phyloP scores from a whole-genome alignment of 2,113 vertebrate species.

The Paramisgurnus dabryanus region DNA sequence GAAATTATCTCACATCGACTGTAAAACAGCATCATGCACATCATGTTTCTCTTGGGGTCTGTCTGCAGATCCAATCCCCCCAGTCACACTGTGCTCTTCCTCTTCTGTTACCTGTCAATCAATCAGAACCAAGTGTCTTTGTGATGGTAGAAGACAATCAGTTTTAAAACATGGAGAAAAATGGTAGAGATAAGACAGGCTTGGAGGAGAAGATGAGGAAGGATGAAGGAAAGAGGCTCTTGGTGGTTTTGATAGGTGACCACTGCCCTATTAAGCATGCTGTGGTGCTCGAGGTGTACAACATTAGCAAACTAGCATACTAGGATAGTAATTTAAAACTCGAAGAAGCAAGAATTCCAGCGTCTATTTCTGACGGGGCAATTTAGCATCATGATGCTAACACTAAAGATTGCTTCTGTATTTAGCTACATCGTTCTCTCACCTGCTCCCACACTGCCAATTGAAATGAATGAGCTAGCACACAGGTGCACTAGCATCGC shows the following conservation, averaged over 20 bases:
- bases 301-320: neutral
- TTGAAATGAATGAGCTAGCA: slow-evolving; percentile 11
- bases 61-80: slow-evolving; percentile 51
- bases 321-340: too few relatives aligned
- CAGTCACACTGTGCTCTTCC: slow-evolving; percentile 80
- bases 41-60: slow-evolving; percentile 61
- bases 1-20: slow-evolving; percentile 68
- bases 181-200: slow-evolving; percentile 67
- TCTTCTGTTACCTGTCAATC: slow-evolving; percentile 82
- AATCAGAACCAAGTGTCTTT: slow-evolving; percentile 86
- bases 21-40: slow-evolving; percentile 72
- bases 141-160: slow-evolving; percentile 86
- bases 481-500: neutral
- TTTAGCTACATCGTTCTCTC: neutral
- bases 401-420: neutral
- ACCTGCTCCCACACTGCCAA: slow-evolving; percentile 2
- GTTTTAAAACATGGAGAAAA: slow-evolving; percentile 78
- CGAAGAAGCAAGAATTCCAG: too few relatives aligned
- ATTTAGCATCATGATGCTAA: neutral
- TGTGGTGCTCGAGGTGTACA: slow-evolving; percentile 22
- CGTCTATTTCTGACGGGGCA: too few relatives aligned
- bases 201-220: slow-evolving; percentile 57
- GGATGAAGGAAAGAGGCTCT: slow-evolving; percentile 69
- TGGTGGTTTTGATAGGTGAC: slow-evolving; percentile 56
- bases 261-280: slow-evolving; percentile 20